phyloP scores from a whole-genome alignment of 2,113 vertebrate genomes.

The Halcyon malimbica region DNA sequence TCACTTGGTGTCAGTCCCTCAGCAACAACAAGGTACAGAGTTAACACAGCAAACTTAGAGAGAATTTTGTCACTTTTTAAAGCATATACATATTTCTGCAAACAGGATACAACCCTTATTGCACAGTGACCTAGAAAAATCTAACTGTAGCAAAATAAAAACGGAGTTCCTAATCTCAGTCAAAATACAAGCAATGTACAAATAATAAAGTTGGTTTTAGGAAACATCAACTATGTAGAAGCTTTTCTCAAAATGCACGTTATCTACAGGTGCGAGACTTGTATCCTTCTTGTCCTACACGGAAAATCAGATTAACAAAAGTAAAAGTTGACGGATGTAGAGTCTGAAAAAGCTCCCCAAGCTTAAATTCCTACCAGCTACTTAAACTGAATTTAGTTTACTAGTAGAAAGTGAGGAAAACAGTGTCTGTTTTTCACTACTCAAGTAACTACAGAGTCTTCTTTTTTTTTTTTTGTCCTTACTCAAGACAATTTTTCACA shows the following conservation, averaged over 20 bases:
- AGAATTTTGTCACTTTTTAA: not conserved
- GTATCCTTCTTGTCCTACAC: not conserved
- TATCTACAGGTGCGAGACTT: not conserved
- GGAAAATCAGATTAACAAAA: not conserved
- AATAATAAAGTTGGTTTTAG: not conserved
- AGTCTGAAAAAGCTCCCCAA: not conserved
- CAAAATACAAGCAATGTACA: not conserved
- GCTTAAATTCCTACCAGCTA: not conserved
- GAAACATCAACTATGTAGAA: not conserved
- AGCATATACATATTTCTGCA: not conserved
- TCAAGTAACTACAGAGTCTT: not conserved
- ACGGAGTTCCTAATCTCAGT: not conserved
- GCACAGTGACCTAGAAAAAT: not conserved
- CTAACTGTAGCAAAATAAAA: not conserved
- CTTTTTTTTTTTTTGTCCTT: not conserved
- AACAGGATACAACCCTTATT: not conserved
- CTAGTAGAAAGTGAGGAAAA: not conserved
- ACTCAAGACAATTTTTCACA: not conserved
- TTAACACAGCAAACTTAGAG: not conserved
- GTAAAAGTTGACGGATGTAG: not conserved
- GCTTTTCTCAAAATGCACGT: not conserved
- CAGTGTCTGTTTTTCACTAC: not conserved
- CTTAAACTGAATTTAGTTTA: not conserved
- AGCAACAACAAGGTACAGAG: not conserved
- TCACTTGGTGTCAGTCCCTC: not conserved